Evolutionary conservation across 1,140 invertebrate species (phyloP), one percentile per base, ranked within the genome.

Genomic region (Agrypnia vestita): DNA sequence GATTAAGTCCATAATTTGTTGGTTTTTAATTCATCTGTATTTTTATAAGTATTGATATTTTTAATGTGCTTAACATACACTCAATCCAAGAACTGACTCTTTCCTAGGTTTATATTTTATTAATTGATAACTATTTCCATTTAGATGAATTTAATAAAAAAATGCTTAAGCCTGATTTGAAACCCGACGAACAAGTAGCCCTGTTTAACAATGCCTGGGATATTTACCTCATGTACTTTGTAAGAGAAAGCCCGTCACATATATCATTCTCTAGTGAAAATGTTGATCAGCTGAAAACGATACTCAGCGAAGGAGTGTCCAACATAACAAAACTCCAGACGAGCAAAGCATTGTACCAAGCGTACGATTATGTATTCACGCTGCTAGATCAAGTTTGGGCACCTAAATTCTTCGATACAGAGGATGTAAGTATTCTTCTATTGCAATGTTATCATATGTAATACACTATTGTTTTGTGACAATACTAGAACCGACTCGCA

Each of bases 101-200:
- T 35, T 6, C 25, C 25, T 35, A 6, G 25, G 6, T 3, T 35
- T 3, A 3, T 3, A 3, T 35, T 35, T 35, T 35, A 35, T 35
- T 35, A 6, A 35, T 6, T 35, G 6, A 35, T 35, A 1, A 35
- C 6, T 35, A 1, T 35, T 35, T 6, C 6, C 6, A 89, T 92
- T 82, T 86, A 95, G 95, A 96, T 88, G 94, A 94, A 84, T 95
- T 97, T 82, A 97, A 96, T 87, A 93, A 91, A 56, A 92, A 92
- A 76, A 93, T 97, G 81, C 87, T 97, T 80, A 94, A 93, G 84
- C 96, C 96, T 3, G 95, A 97, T 80, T 89, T 96, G 62, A 93
- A 89, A 6, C 84, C 90, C 13, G 90, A 91, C 61, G 93, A 95
- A 76, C 88, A 96, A 82, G 90, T 91, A 79, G 87, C 88, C 44